A percentile compares a stretch with the other conserved stretches of the same genome.
phyloP scores from a whole-genome alignment of 2,888 invertebrate species.

The Dascillus cervinus region DNA sequence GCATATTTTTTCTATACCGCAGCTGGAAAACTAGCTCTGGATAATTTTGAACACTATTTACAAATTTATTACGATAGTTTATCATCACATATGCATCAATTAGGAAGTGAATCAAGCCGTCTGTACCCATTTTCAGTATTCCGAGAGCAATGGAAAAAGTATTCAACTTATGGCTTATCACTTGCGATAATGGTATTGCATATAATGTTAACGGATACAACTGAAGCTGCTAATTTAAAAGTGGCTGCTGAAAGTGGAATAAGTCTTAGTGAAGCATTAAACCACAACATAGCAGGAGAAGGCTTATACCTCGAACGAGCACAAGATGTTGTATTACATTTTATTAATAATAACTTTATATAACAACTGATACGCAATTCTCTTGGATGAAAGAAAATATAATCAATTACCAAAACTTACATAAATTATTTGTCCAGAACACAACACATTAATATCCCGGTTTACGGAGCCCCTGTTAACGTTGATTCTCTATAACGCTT shows the following conservation, averaged over 20 bases:
- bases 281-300: too few species aligned
- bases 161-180: constrained; percentile 15
- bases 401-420: too few species aligned
- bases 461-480: too few species aligned
- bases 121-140: constrained; percentile 26
- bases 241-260: background rate
- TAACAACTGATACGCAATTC: too few species aligned
- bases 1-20: constrained; percentile 28
- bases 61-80: constrained; percentile 27
- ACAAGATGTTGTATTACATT: too few species aligned
- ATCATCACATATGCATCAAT: constrained; percentile 18
- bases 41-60: constrained; percentile 25
- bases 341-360: too few species aligned
- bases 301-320: too few species aligned
- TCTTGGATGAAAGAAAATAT: too few species aligned
- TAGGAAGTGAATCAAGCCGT: constrained; percentile 26
- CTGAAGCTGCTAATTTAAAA: constrained; percentile 1
- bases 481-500: too few species aligned
- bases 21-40: constrained; percentile 20
- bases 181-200: constrained; percentile 7
- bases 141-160: constrained; percentile 19
- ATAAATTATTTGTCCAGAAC: too few species aligned
- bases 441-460: too few species aligned
- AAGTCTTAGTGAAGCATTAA: background rate
- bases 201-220: background rate